These are phyloP conservation scores for Oegoconia quadripuncta DNA, from an alignment of 2,888 invertebrate genomes.

Conservation along the genomic window DNA sequence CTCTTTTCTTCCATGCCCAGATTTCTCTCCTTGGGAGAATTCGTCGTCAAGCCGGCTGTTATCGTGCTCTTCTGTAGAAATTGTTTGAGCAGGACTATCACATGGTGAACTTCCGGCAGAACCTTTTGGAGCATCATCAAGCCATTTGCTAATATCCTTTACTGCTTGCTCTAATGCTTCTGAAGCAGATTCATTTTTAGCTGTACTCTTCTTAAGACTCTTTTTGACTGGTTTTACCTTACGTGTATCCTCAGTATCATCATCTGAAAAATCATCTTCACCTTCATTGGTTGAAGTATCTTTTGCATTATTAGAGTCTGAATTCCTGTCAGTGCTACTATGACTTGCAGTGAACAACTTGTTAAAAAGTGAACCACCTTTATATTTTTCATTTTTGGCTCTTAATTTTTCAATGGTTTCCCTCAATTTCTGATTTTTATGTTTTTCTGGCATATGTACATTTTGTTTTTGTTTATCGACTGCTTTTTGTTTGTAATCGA, in stretches of 20 bases:
- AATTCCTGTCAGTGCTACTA: conserved; percentile 36
- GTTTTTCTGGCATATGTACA: conserved; percentile 57
- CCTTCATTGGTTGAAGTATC: conserved; percentile 38
- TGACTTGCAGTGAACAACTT: conserved; percentile 48
- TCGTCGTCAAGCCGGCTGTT: conserved; percentile 68
- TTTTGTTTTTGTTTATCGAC: conserved; percentile 59
- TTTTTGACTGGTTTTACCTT: conserved; percentile 54
- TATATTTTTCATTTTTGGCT: conserved; percentile 80
- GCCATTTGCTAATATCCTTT: conserved; percentile 93
- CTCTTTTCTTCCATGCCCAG: conserved; percentile 55
- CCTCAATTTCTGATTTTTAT: conserved; percentile 71
- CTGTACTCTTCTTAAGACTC: conserved; percentile 62
- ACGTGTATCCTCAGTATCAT: conserved; percentile 34
- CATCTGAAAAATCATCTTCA: conserved; percentile 31
- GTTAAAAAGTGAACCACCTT: conserved; percentile 53
- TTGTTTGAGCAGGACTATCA: conserved; percentile 86
- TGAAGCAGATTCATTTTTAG: conserved; percentile 79
- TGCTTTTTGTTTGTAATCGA: conserved; percentile 65
- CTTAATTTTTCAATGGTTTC: conserved; percentile 83
- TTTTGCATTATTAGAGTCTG: conserved; percentile 37
- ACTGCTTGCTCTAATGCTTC: conserved; percentile 82
- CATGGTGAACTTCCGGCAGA: conserved; percentile 88
- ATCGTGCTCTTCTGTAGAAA: conserved; percentile 80
- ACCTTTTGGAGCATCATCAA: conserved; percentile 89
- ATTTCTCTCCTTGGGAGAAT: conserved; percentile 56